These are phyloP conservation scores for Rhagoletis pomonella DNA, from an alignment of 1,140 invertebrate species.

Conservation along the genomic window DNA sequence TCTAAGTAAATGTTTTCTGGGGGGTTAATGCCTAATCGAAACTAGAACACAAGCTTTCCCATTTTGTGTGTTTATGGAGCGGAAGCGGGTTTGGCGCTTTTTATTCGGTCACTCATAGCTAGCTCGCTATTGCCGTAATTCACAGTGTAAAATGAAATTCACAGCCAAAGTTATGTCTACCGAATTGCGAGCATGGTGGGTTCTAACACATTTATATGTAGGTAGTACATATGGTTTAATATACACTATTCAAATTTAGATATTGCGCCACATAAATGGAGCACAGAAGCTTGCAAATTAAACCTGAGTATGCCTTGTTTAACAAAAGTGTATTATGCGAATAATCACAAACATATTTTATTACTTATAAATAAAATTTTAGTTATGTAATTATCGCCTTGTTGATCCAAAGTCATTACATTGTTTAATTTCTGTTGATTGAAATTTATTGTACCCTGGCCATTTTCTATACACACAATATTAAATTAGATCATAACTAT, in stretches of 20 bases:
- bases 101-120: too few relatives aligned
- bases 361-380: neutral
- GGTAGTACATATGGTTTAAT: neutral
- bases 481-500: conserved; percentile 19
- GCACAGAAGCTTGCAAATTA: neutral
- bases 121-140: too few relatives aligned
- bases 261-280: neutral
- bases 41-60: too few relatives aligned
- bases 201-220: too few relatives aligned
- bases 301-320: neutral
- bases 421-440: conserved; percentile 5
- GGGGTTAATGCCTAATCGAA: too few relatives aligned
- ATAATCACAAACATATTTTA: conserved; percentile 20
- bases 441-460: neutral
- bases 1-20: too few relatives aligned
- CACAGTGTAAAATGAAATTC: too few relatives aligned
- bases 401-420: neutral
- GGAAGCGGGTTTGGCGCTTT: too few relatives aligned
- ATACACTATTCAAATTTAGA: neutral
- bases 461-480: neutral
- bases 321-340: neutral
- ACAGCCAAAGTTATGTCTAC: too few relatives aligned
- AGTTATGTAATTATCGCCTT: neutral
- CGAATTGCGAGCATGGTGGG: too few relatives aligned
- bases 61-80: too few relatives aligned